A percentile compares a stretch with the other conserved stretches of the same genome.
phyloP scores from a whole-genome alignment of 2,797 vertebrate species.

The Liasis olivaceus region DNA sequence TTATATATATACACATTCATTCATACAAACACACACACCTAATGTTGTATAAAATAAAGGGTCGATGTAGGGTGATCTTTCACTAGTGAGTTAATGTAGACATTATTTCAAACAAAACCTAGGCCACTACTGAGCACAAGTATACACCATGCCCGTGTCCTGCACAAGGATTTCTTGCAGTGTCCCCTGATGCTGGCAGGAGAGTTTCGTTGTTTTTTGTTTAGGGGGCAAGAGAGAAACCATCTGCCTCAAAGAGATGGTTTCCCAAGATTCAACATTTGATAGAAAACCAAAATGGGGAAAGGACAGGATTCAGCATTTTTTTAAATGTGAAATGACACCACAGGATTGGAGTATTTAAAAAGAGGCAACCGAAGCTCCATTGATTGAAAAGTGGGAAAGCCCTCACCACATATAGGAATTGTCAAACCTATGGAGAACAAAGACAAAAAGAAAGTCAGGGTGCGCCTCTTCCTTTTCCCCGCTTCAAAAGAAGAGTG shows the following conservation, averaged over 20 bases:
- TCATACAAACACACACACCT: not conserved
- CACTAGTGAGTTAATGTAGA: conserved; percentile 8
- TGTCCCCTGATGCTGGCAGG: not conserved
- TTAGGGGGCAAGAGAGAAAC: not conserved
- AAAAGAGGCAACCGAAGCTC: conserved; percentile 30
- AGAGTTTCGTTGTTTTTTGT: no score
- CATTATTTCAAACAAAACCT: not conserved
- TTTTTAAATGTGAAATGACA: conserved; percentile 43
- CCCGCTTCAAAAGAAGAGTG: not conserved
- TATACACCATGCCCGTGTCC: not conserved
- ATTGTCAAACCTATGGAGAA: conserved; percentile 70
- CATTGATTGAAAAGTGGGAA: not conserved
- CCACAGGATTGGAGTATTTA: conserved; percentile 37
- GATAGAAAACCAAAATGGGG: not conserved
- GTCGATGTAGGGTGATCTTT: not conserved
- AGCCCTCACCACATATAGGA: conserved; percentile 75
- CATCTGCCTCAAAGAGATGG: not conserved
- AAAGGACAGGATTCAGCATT: conserved; percentile 23
- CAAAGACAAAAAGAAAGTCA: not conserved
- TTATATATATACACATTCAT: not conserved
- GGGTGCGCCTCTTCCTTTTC: not conserved
- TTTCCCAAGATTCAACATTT: not conserved
- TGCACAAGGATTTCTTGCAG: not conserved
- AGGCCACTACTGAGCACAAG: not conserved
- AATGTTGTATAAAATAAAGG: conserved; percentile 29